Conservation (phyloP, 2,113 vertebrate species). For the Pteropus alecto region DNA sequence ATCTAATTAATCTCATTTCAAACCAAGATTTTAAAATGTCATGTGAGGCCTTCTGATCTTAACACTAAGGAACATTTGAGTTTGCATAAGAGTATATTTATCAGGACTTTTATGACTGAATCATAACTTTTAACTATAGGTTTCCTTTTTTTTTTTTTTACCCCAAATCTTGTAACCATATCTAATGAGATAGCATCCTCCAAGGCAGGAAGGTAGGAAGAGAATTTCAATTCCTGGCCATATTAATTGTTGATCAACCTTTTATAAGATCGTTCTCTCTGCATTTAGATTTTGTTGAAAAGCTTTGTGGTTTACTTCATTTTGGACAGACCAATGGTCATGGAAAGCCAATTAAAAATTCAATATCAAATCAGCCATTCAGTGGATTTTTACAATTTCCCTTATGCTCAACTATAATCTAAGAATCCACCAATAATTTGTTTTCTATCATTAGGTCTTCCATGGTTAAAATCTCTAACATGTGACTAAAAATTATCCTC, state of each 20-base stretch:
- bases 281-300: background rate
- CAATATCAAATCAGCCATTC: conserved; percentile 2
- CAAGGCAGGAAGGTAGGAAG: background rate
- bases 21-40: background rate
- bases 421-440: conserved; percentile 11
- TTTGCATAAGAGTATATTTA: background rate
- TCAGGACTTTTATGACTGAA: background rate
- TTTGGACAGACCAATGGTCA: background rate
- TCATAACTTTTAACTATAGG: background rate
- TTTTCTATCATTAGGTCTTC: conserved; percentile 27
- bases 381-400: conserved; percentile 3
- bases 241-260: background rate
- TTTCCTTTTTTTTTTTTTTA: background rate
- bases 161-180: background rate
- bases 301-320: background rate
- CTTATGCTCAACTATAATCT: conserved; percentile 5
- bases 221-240: background rate
- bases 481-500: conserved; percentile 22
- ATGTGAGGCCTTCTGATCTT: background rate
- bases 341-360: conserved; percentile 31
- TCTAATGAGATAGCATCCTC: background rate
- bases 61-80: background rate
- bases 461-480: background rate
- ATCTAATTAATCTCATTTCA: conserved; percentile 6
- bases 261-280: background rate